Evolutionary conservation across 2,113 vertebrate species (phyloP).

Genomic region (Dasypus novemcinctus): DNA sequence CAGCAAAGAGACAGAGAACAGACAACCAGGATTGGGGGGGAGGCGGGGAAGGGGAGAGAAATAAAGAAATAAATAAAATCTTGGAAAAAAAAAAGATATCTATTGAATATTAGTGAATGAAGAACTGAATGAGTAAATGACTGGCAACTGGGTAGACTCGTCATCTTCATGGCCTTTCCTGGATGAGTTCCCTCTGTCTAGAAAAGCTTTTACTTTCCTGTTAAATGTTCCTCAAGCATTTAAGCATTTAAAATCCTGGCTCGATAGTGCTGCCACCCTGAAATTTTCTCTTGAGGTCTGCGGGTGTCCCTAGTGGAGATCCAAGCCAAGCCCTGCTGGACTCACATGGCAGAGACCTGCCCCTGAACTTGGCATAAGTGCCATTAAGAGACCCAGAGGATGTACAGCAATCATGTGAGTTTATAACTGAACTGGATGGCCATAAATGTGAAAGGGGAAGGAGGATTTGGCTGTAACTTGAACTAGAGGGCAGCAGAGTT

Average conservation of each 20-base stretch:
- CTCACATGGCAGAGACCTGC: not conserved
- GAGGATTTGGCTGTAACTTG: not conserved
- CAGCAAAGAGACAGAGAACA: too few relatives aligned
- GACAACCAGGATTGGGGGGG: too few relatives aligned
- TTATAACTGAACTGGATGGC: not conserved
- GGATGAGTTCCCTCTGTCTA: not conserved
- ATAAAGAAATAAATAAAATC: too few relatives aligned
- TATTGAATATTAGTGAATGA: not conserved
- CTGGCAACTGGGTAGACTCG: not conserved
- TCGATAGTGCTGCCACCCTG: not conserved
- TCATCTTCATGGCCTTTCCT: not conserved
- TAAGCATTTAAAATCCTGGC: not conserved
- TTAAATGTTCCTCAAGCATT: not conserved
- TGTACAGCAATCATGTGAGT: not conserved
- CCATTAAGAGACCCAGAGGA: not conserved
- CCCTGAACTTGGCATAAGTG: not conserved
- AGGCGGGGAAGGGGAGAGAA: too few relatives aligned
- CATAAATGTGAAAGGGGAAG: not conserved
- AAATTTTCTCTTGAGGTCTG: not conserved
- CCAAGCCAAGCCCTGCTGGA: not conserved
- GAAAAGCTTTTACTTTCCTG: not conserved
- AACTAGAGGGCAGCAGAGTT: not conserved
- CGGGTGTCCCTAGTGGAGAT: slow-evolving; percentile 4
- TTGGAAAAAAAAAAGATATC: too few relatives aligned
- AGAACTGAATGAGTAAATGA: not conserved